A percentile compares a stretch with the other conserved stretches of the same genome.
These are phyloP conservation scores for Crax fasciolata DNA, from an alignment of 2,797 vertebrate species.

Conservation along the genomic window DNA sequence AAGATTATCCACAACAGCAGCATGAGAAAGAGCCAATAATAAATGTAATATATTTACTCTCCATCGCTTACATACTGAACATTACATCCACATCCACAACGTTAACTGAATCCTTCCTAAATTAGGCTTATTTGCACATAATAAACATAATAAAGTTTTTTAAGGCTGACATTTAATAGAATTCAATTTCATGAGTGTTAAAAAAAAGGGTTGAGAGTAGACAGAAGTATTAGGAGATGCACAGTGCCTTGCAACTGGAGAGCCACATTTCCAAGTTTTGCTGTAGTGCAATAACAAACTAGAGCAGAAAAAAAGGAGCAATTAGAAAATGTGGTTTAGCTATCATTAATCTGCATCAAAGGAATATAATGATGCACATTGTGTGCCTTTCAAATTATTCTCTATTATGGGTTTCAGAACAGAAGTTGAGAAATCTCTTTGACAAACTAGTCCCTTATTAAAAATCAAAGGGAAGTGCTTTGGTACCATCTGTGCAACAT, in stretches of 20 bases:
- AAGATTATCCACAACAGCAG: slow-evolving; percentile 1
- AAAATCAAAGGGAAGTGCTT: slow-evolving; percentile 84
- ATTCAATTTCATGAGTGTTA: slow-evolving; percentile 33
- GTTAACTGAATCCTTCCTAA: slow-evolving; percentile 39
- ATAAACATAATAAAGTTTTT: slow-evolving; percentile 28
- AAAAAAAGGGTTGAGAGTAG: slow-evolving; percentile 20
- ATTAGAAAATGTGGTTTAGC: slow-evolving; percentile 82
- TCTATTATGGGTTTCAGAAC: slow-evolving; percentile 81
- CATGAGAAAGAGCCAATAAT: slow-evolving; percentile 6
- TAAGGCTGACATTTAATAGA: slow-evolving; percentile 35
- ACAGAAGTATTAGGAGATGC: not conserved
- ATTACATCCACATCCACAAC: not conserved
- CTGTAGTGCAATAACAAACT: slow-evolving; percentile 62
- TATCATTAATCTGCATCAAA: slow-evolving; percentile 88
- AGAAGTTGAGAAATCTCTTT: slow-evolving; percentile 85
- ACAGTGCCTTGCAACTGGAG: slow-evolving; percentile 2
- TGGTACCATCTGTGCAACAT: slow-evolving; percentile 85
- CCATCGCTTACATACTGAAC: not conserved
- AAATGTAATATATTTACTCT: slow-evolving; percentile 33
- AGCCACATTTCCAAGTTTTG: slow-evolving; percentile 36
- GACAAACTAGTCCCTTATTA: slow-evolving; percentile 84
- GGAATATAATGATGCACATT: slow-evolving; percentile 83
- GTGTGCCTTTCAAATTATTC: slow-evolving; percentile 84
- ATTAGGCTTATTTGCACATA: slow-evolving; percentile 10
- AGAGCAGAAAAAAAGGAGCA: slow-evolving; percentile 69